Conservation (phyloP, 1,140 invertebrate species). For the Cydia fagiglandana region DNA sequence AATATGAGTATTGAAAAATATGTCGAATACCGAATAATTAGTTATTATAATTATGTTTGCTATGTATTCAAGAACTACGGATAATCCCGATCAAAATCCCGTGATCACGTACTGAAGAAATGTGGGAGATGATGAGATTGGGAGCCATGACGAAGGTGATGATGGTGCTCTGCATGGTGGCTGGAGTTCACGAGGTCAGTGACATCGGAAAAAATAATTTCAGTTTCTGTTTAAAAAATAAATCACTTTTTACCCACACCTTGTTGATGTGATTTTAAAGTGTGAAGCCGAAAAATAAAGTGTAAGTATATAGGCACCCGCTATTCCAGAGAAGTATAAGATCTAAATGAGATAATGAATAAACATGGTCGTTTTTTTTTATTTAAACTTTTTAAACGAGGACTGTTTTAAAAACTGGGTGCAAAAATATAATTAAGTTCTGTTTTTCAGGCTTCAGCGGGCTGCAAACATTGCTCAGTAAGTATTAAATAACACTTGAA, state of each 20-base stretch:
- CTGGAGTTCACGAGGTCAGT: not conserved
- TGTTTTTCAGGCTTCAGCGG: slow-evolving; percentile 51
- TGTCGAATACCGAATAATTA: too few species aligned
- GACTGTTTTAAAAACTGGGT: not conserved
- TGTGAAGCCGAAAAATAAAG: too few species aligned
- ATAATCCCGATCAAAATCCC: not conserved
- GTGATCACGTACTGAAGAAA: not conserved
- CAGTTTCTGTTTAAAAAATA: too few species aligned
- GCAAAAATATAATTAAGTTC: not conserved
- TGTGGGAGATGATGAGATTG: not conserved
- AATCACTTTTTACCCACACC: too few species aligned
- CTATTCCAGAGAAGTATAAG: too few species aligned
- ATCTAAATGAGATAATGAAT: too few species aligned
- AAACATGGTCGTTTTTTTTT: too few species aligned
- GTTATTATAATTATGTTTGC: not conserved
- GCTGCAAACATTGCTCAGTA: slow-evolving; percentile 66
- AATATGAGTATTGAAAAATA: too few species aligned
- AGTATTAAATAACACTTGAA: slow-evolving; percentile 38
- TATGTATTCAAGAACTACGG: not conserved
- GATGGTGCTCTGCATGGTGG: slow-evolving; percentile 6
- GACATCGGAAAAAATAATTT: not conserved
- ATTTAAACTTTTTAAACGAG: too few species aligned
- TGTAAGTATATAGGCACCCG: too few species aligned
- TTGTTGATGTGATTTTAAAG: too few species aligned
- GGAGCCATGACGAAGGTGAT: slow-evolving; percentile 7